Percentiles rank a stretch among this genome's conserved stretches.
Conservation (phyloP, 2,797 vertebrate genomes). For the Gorsachius magnificus region DNA sequence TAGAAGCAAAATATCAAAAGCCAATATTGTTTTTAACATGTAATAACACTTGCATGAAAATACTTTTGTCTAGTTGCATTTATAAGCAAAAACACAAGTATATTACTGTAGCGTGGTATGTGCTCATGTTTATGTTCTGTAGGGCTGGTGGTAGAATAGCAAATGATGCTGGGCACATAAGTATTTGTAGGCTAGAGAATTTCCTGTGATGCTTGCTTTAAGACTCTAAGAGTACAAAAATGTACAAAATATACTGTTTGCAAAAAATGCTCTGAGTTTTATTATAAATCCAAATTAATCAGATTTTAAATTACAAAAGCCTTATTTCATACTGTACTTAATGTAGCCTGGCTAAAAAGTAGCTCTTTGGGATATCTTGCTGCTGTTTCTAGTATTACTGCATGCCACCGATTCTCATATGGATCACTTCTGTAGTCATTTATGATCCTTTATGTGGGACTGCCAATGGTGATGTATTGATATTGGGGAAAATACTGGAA, state of each 20-base stretch:
- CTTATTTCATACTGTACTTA: neutral
- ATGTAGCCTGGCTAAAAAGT: neutral
- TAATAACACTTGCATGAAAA: neutral
- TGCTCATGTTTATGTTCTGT: neutral
- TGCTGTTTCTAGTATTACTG: neutral
- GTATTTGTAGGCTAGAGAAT: neutral
- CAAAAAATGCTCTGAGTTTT: neutral
- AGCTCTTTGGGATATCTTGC: neutral
- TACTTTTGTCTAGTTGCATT: neutral
- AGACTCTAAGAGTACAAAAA: neutral
- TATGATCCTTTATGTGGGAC: neutral
- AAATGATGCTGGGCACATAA: neutral
- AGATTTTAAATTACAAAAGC: neutral
- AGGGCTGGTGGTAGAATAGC: neutral
- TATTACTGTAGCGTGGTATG: neutral
- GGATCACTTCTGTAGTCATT: neutral
- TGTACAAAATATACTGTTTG: accelerated
- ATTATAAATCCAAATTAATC: neutral
- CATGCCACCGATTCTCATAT: neutral
- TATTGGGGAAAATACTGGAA: neutral
- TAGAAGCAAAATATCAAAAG: neutral
- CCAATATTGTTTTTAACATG: neutral
- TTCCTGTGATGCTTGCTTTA: neutral
- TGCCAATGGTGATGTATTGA: neutral
- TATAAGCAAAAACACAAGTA: neutral